Base-by-base conservation (phyloP, 2,113 vertebrate genomes). In the Murina feae region DNA sequence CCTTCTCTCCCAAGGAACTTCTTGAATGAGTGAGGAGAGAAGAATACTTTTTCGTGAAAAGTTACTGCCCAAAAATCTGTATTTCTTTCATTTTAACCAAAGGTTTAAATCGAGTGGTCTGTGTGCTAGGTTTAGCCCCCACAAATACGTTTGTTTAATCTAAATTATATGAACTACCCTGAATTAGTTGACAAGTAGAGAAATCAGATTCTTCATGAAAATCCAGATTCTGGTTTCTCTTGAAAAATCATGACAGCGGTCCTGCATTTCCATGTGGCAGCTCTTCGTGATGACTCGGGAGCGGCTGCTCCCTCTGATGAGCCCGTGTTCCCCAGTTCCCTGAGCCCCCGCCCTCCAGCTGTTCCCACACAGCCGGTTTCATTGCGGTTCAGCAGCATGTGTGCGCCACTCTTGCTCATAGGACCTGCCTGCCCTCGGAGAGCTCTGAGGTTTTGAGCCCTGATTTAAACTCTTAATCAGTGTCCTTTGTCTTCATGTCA, bases 401-500 rank as follows among this genome's bases (percentile, higher is more conserved):
- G 20, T 2, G 0, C 23, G 0, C 69, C 6, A 2, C 16, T 23
- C 55, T 44, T 87, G 12, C 1, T 53, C 47, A 2, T 5, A 32
- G 16, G 17, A 9, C 13, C 30, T 53, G 47, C 63, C 66, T 35
- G 18, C 32, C 6, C 32, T 28, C 32, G 28, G 9, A 53, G 65
- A 32, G 35, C 44, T 55, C 32, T 8, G 30, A 37, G 47, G 39
- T 9, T 58, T 49, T 87, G 72, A 85, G 18, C 39, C 42, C 91
- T 93, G 58, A 65, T 14, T 63, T 78, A 80, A 65, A 87, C 30
- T 84, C 1, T 63, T 93, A 55, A 95, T 18, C 32, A 74, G 8
- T 89, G 9, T 63, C 83, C 75, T 96, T 91, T 32, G 69, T 78
- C 28, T 96, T 79, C 96, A 4, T 96, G 90, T 96, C 96, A 25